Evolutionary conservation across 2,113 vertebrate species (phyloP), one percentile per base, ranked within the genome.

Genomic region (Thymallus thymallus): DNA sequence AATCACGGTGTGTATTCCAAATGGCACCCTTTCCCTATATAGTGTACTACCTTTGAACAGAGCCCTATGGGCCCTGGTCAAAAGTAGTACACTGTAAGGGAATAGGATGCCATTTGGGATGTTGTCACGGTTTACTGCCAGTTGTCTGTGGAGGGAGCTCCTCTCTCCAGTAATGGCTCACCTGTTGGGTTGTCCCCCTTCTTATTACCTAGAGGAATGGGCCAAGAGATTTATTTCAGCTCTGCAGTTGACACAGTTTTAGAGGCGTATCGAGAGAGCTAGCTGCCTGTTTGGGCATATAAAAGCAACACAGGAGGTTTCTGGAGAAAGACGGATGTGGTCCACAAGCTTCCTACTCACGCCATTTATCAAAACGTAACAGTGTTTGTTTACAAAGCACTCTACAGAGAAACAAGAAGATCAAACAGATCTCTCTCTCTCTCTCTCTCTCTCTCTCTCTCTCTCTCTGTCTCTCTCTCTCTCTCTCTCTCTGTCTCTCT

Each of bases 351-450:
- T 16, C 56, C 56, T 60, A n/a, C n/a, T 72, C 24, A 82, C 29
- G 60, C 78, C 85, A 88, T 90, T 86, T 55, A 85, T 90, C 85
- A 88, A 76, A 67, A 74, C 73, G 69, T 82, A 88, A 89, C 76
- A 75, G 78, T 80, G 81, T 83, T 88, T 18, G 48, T 18, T 51
- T 51, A 14, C 48, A 51, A 51, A 51, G 48, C 48, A 51, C 16
- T 51, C 48, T 18, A 51, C 48, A 51, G 61, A 29, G 61, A 29
- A n/a, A 29, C 24, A 16, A 63, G 24, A 10, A 16, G 35, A 12
- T 24, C 10, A 63, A 24, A 63, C 4, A 5, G 6, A 26, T 16
- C 35, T 41, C 10, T 41, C 9, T 41, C 9, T 41, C 35, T 41
- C 35, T 41, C 7, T 41, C 35, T 41, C 0, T 9, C 35, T 9